Percentiles rank a stretch among this genome's conserved stretches.
Evolutionary conservation across 2,888 invertebrate genomes (phyloP).

Genomic region (Ophion ventricosus): DNA sequence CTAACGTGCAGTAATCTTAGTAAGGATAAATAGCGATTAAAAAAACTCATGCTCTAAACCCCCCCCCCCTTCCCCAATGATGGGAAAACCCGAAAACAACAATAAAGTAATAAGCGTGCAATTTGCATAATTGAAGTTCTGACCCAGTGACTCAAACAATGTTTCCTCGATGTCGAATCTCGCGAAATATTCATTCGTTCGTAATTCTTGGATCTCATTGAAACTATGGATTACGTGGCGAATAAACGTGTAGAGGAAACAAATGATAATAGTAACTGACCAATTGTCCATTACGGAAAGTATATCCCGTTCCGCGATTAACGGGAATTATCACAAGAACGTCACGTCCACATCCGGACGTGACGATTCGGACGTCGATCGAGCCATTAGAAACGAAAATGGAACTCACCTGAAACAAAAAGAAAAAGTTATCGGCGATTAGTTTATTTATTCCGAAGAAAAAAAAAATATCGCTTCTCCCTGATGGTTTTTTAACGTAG

Average conservation of each 20-base stretch:
- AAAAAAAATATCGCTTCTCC: neutral
- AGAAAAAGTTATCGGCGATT: neutral
- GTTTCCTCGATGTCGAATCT: neutral
- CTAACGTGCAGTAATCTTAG: no score
- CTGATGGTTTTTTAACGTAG: no score
- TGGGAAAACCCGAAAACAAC: neutral
- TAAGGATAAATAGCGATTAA: no score
- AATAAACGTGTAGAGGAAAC: neutral
- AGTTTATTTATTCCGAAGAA: conserved; percentile 4
- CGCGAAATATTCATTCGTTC: neutral
- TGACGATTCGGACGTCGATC: neutral
- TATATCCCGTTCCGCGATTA: conserved; percentile 6
- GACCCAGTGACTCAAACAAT: neutral
- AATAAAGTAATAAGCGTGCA: conserved; percentile 8
- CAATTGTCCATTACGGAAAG: conserved; percentile 12
- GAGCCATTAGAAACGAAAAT: neutral
- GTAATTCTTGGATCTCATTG: conserved; percentile 14
- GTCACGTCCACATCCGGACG: conserved; percentile 13
- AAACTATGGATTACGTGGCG: conserved; percentile 18
- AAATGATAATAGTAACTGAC: conserved; percentile 8
- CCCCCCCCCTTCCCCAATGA: neutral
- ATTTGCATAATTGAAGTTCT: conserved; percentile 1
- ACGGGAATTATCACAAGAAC: conserved; percentile 4
- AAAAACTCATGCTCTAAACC: neutral
- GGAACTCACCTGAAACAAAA: conserved; percentile 57